Conservation (phyloP, 2,888 invertebrate genomes). For the Leptarthrus brevirostris region DNA sequence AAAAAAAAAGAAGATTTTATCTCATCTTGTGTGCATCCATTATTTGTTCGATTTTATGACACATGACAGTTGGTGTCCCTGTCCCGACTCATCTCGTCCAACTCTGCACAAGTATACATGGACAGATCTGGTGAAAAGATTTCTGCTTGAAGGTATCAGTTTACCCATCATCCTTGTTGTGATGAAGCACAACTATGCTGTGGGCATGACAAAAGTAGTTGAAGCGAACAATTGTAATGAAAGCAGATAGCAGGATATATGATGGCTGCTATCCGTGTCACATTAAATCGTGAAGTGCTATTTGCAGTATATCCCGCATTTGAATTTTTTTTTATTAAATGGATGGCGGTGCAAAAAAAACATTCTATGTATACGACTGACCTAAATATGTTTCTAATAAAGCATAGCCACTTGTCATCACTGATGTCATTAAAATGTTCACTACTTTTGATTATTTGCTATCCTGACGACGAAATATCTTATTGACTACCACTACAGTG, state of each 20-base stretch:
- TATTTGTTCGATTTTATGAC: slow-evolving; percentile 34
- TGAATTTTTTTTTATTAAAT: background rate
- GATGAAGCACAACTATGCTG: background rate
- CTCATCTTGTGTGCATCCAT: background rate
- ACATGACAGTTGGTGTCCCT: slow-evolving; percentile 36
- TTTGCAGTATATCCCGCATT: background rate
- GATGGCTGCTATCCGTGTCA: background rate
- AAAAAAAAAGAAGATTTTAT: background rate
- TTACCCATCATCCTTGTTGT: slow-evolving; percentile 8
- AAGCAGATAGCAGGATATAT: background rate
- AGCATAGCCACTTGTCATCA: no score
- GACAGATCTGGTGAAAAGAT: background rate
- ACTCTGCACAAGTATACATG: background rate
- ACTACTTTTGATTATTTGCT: no score
- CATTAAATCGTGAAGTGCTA: background rate
- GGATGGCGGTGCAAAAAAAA: no score
- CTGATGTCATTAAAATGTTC: no score
- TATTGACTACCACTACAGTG: no score
- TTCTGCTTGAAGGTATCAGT: slow-evolving; percentile 17
- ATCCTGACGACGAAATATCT: no score
- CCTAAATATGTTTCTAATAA: no score
- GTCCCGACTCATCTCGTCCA: background rate
- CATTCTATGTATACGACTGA: no score
- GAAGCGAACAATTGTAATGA: background rate
- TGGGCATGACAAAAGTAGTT: slow-evolving; percentile 13